These are phyloP conservation scores for Halesus radiatus DNA, from an alignment of 1,140 invertebrate species.

Conservation along the genomic window DNA sequence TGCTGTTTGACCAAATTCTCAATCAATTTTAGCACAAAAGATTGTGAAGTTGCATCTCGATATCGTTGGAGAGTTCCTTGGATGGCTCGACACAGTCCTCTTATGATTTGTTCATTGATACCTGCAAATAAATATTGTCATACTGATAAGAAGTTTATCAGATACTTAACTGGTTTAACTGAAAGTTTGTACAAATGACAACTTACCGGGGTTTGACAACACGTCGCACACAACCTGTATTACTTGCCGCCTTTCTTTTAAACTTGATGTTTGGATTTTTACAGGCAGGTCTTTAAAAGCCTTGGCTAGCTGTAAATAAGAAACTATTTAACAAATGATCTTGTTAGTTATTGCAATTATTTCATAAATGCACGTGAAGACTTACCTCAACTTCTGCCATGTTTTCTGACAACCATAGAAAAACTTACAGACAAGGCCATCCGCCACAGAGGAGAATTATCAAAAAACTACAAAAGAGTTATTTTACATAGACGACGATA, in stretches of 20 bases:
- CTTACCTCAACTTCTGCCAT: constrained; percentile 65
- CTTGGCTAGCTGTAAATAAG: constrained; percentile 75
- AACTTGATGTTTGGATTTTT: constrained; percentile 82
- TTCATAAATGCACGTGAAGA: constrained; percentile 59
- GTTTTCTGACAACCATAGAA: constrained; percentile 52
- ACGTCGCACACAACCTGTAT: constrained; percentile 80
- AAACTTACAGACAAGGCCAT: neutral
- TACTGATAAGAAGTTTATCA: neutral
- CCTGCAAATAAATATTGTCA: constrained; percentile 70
- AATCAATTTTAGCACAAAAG: constrained; percentile 80
- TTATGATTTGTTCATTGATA: constrained; percentile 82
- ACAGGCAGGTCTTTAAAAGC: constrained; percentile 85
- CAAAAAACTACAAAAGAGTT: neutral
- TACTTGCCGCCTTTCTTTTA: constrained; percentile 79
- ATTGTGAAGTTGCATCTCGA: constrained; percentile 82
- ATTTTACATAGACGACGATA: too few relatives aligned
- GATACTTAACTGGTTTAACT: too few relatives aligned
- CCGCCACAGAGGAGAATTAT: neutral
- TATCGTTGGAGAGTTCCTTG: constrained; percentile 83
- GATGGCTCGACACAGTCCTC: constrained; percentile 83
- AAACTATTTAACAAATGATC: constrained; percentile 49
- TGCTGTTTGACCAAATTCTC: constrained; percentile 75
- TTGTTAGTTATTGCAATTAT: constrained; percentile 1
- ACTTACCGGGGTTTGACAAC: constrained; percentile 79
- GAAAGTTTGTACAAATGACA: constrained; percentile 6